Evolutionary conservation across 1,140 invertebrate genomes (phyloP), one percentile per base, ranked within the genome.

Genomic region (Bombus breviceps): DNA sequence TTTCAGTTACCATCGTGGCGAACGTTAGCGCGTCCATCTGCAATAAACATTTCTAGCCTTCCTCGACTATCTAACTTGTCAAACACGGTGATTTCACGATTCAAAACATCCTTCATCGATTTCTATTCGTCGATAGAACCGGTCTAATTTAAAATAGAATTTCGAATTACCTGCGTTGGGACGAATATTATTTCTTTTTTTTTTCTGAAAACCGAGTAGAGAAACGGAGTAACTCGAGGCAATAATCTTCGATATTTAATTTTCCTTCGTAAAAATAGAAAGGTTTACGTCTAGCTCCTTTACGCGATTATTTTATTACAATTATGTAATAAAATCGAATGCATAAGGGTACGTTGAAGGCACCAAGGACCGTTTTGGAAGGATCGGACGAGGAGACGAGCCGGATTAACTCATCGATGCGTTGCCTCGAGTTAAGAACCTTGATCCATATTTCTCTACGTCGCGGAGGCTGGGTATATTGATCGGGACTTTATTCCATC

Each of bases 381-480:
- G 18, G 57, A 41, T 57, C 66, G n/a, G 39, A 32, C 8, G 12
- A 43, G 43, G 13, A 47, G 4, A 57, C 12, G 8, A 22, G 3
- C 13, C 0, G 41, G 18, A 6, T 18, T 10, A 47, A 34, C n/a
- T 32, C 32, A 5, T 47, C 59, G 28, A 34, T 71, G 34, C 25
- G 39, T 59, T 57, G 37, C 59, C 34, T 69, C 59, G 75, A 80
- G 28, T 64, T 39, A 47, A 66, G 47, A 73, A 53, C 77, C 68
- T 84, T 66, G 64, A 72, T 86, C 28, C 8, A 82, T 43, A 86
- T 88, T 74, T 43, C 37, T 41, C 32, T 73, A 81, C 34, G 41
- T 34, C 39, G 66, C 32, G 25, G 73, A 89, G 62, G 39, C 41
- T 69, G 57, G 47, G 71, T 78, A 78, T 84, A 90, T 90, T 87